Evolutionary conservation across 2,113 vertebrate species (phyloP).

Genomic region (Scartelaos histophorus): DNA sequence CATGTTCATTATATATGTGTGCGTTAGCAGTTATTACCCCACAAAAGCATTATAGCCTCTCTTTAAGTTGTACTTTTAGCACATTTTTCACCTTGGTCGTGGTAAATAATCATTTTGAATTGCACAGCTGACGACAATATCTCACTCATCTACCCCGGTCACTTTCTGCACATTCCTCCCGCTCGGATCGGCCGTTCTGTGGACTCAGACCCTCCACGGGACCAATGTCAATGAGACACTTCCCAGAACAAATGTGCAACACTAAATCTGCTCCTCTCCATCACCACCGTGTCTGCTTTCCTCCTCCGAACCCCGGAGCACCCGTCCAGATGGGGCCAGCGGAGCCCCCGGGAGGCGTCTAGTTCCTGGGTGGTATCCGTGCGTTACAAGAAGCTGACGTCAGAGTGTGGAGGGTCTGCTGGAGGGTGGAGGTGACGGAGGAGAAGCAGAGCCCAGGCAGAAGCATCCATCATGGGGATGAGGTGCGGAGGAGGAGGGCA

Average conservation of each 20-base stretch:
- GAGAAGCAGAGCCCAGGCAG: conserved; percentile 17
- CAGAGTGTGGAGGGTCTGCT: conserved; percentile 14
- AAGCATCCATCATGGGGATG: conserved; percentile 15
- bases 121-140: not conserved
- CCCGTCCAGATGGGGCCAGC: conserved; percentile 28
- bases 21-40: too few species aligned
- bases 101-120: not conserved
- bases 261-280: conserved; percentile 31
- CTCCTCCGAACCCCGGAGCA: conserved; percentile 42
- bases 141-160: conserved; percentile 2
- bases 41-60: not conserved
- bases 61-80: not conserved
- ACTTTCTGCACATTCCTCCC: conserved; percentile 1
- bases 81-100: not conserved
- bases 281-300: conserved; percentile 52
- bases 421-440: conserved; percentile 23
- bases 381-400: not conserved
- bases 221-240: not conserved
- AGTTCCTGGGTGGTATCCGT: conserved; percentile 17
- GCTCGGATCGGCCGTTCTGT: conserved; percentile 39
- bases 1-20: too few species aligned
- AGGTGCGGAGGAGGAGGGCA: not conserved
- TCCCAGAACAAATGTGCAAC: conserved; percentile 24
- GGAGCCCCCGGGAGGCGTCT: not conserved
- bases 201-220: conserved; percentile 26